Evolutionary conservation across 2,113 vertebrate species (phyloP).

Genomic region (Genyomyrus donnyi): DNA sequence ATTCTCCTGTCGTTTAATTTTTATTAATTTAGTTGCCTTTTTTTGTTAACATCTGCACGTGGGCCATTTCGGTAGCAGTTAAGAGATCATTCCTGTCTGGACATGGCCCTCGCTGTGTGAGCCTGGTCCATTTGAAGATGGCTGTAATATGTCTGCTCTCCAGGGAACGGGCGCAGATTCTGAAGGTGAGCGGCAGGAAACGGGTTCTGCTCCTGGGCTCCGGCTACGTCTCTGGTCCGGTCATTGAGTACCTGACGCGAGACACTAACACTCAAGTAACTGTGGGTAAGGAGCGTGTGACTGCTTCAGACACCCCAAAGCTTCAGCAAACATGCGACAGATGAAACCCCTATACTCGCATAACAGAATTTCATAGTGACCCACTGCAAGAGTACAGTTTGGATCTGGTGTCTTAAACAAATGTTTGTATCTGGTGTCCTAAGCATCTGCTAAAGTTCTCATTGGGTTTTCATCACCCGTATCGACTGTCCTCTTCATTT

Average conservation of each 20-base stretch:
- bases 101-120: background rate
- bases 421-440: background rate
- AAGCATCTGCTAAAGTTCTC: background rate
- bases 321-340: background rate
- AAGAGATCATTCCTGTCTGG: background rate
- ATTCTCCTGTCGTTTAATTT: background rate
- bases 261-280: slow-evolving; percentile 72
- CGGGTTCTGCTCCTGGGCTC: slow-evolving; percentile 83
- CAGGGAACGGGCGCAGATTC: slow-evolving; percentile 71
- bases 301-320: background rate
- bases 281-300: slow-evolving; percentile 65
- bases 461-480: background rate
- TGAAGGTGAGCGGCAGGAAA: slow-evolving; percentile 73
- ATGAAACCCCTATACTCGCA: background rate
- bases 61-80: background rate
- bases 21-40: background rate
- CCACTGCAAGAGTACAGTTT: background rate
- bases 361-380: background rate
- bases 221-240: slow-evolving; percentile 86
- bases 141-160: background rate
- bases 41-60: background rate
- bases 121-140: background rate
- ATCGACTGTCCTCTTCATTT: slow-evolving; percentile 16
- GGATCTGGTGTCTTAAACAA: background rate
- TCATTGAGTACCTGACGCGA: slow-evolving; percentile 84